These are phyloP conservation scores for Miltochrista miniata DNA, from an alignment of 2,888 invertebrate genomes.

Conservation along the genomic window DNA sequence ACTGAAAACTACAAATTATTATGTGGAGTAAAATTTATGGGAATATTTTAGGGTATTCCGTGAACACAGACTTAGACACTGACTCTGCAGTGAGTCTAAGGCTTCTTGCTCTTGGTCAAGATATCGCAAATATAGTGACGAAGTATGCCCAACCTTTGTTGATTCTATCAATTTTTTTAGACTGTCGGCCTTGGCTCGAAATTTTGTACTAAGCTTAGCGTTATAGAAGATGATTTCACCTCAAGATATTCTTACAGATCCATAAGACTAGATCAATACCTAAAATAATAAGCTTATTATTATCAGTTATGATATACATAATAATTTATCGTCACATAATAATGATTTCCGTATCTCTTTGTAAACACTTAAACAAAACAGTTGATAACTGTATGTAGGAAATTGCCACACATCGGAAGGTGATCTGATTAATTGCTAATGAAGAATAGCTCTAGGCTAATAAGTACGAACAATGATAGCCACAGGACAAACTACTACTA, in stretches of 20 bases:
- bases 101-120: not conserved
- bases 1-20: not conserved
- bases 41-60: too few relatives aligned
- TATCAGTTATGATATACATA: conserved; percentile 30
- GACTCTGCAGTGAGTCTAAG: not conserved
- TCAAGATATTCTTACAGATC: conserved; percentile 7
- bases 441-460: conserved; percentile 19
- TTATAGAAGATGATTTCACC: too few relatives aligned
- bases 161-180: not conserved
- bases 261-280: conserved; percentile 20
- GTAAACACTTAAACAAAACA: conserved; percentile 63
- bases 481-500: conserved; percentile 29
- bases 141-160: too few relatives aligned
- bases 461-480: conserved; percentile 35
- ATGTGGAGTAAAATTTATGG: too few relatives aligned
- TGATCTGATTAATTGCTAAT: conserved; percentile 45
- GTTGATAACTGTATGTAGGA: conserved; percentile 51
- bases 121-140: not conserved
- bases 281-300: conserved; percentile 30
- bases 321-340: conserved; percentile 42
- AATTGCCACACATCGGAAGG: conserved; percentile 52
- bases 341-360: conserved; percentile 60
- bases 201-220: too few relatives aligned
- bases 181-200: not conserved
- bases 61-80: too few relatives aligned